A percentile compares a stretch with the other conserved stretches of the same genome.
These are phyloP conservation scores for Cirrhinus mrigala DNA, from an alignment of 2,797 vertebrate genomes.

Conservation along the genomic window DNA sequence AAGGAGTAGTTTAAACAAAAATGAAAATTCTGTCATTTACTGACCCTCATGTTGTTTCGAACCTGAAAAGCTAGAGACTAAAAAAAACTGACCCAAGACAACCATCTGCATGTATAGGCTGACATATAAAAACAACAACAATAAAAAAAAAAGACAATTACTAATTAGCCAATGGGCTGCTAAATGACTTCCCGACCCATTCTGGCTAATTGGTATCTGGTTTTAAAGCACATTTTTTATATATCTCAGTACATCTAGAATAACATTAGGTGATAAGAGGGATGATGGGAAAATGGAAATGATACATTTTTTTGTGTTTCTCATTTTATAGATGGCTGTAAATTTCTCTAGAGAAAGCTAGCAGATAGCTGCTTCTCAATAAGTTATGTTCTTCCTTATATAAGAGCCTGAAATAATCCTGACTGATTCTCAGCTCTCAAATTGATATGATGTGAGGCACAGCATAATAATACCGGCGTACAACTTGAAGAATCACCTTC, in stretches of 20 bases:
- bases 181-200: not conserved
- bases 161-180: not conserved
- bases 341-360: constrained; percentile 31
- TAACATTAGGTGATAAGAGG: constrained; percentile 20
- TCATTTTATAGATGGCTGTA: constrained; percentile 27
- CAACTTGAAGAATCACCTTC: constrained; percentile 17
- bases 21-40: no score
- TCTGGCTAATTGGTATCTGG: not conserved
- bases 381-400: constrained; percentile 30
- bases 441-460: constrained; percentile 32
- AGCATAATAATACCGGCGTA: not conserved
- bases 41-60: no score
- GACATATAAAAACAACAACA: no score
- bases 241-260: not conserved
- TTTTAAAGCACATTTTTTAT: constrained; percentile 7
- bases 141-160: not conserved
- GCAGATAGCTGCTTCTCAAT: constrained; percentile 3
- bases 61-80: no score
- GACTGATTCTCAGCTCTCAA: constrained; percentile 8
- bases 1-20: not conserved
- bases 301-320: constrained; percentile 17
- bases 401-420: constrained; percentile 31
- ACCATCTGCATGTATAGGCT: no score
- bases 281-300: constrained; percentile 21
- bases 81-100: no score